A percentile compares a stretch with the other conserved stretches of the same genome.
Evolutionary conservation across 2,113 vertebrate genomes (phyloP).

Genomic region (Nasalis larvatus): DNA sequence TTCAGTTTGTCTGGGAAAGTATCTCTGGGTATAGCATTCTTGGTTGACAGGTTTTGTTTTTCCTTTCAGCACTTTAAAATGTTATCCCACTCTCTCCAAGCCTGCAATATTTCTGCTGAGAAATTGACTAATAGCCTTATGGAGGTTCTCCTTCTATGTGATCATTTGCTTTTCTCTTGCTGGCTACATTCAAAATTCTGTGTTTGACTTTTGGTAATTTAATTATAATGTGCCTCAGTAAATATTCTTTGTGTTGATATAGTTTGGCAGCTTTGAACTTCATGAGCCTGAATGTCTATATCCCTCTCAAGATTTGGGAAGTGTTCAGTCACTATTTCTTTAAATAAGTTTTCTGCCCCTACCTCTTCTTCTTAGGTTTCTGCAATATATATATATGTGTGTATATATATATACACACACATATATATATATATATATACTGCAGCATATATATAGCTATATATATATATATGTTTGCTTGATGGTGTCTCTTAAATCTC

Average conservation of each 20-base stretch:
- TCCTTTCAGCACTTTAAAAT: not conserved
- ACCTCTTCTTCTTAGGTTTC: not conserved
- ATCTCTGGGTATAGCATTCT: not conserved
- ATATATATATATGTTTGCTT: not conserved
- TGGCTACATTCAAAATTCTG: not conserved
- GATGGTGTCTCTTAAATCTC: not conserved
- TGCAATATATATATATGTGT: too few species aligned
- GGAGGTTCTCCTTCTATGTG: not conserved
- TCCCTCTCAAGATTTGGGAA: not conserved
- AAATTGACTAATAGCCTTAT: not conserved
- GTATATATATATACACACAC: too few species aligned
- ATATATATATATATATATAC: too few species aligned
- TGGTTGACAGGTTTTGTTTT: not conserved
- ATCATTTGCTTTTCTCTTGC: not conserved
- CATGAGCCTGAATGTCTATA: not conserved
- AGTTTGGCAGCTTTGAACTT: not conserved
- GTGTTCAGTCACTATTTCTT: not conserved
- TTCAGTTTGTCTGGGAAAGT: not conserved
- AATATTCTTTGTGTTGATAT: not conserved
- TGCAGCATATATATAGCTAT: rapidly evolving
- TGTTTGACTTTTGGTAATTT: not conserved
- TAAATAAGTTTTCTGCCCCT: not conserved
- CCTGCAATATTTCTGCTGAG: not conserved
- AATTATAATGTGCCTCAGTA: not conserved
- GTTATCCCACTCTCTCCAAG: not conserved